Base-by-base conservation (phyloP, 1,140 invertebrate species). In the Fopius arisanus region DNA sequence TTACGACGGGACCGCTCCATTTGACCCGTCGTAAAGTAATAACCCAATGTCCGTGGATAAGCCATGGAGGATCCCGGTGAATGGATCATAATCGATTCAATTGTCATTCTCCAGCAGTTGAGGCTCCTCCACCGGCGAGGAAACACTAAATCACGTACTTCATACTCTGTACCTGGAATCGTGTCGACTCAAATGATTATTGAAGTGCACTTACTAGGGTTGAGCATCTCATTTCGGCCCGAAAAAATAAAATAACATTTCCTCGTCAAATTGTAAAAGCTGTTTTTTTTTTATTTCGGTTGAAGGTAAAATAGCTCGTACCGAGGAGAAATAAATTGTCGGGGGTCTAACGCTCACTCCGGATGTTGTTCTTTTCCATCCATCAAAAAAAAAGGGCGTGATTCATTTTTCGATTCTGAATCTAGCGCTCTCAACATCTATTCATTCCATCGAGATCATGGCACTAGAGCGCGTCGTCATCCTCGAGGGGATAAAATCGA, bases 11-110 rank as follows among this genome's bases (percentile, higher is more conserved):
- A 51, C 41, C 51, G 48, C 41, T 23, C 37, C 28, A 19, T 23
- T 21, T 51, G 62, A 26, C 65, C 33, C 62, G 70, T 69, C 70
- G 16, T 48, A 76, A 72, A 76, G 70, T 68, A 70, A 66, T 76
- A 43, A 70, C 69, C 33, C 43, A 76, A 76, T 72, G 37, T 21
- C 21, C 43, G 19, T 43, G 31, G 21, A 74, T 62, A 72, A 72
- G 21, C 54, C 19, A 26, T 40, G 59, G 28, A 72, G 59, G 63
- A 10, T 40, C 16, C 16, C 29, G 33, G 12, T 63, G 54, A 74
- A 69, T 74, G 73, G 73, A 33, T 65, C 66, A 63, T 74, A 69
- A 74, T 74, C 73, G 73, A 74, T 74, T 74, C 48, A 59, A 65
- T 63, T 72, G 70, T 72, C 70, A 63, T 65, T 41, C 29, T 29